A percentile compares a stretch with the other conserved stretches of the same genome.
Evolutionary conservation across 2,113 vertebrate genomes (phyloP).

Genomic region (Pterocles gutturalis): DNA sequence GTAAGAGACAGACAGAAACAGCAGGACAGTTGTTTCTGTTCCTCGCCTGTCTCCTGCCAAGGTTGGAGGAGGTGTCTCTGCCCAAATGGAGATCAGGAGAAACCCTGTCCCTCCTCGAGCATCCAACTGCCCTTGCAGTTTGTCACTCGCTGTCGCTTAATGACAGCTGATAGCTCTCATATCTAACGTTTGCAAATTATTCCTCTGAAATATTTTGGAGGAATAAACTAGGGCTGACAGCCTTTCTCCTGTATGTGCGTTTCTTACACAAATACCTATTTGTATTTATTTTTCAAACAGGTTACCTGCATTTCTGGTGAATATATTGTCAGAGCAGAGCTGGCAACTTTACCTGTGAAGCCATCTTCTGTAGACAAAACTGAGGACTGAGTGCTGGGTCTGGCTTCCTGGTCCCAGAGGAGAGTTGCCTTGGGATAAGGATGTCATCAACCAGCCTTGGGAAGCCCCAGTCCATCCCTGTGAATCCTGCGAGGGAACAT

Average conservation of each 20-base stretch:
- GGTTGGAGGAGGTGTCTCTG: not conserved
- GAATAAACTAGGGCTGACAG: not conserved
- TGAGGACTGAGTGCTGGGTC: not conserved
- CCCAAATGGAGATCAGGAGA: not conserved
- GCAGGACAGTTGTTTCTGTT: not conserved
- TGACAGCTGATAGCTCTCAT: not conserved
- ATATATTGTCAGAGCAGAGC: not conserved
- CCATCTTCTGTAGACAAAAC: not conserved
- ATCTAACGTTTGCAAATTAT: not conserved
- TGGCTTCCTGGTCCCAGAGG: not conserved
- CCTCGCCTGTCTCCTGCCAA: not conserved
- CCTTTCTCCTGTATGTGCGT: rapidly evolving
- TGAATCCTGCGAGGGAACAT: not conserved
- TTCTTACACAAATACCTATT: not conserved
- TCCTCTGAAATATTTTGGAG: not conserved
- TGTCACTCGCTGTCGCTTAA: not conserved
- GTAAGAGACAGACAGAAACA: not conserved
- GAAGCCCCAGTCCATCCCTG: not conserved
- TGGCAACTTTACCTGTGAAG: not conserved
- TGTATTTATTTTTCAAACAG: not conserved
- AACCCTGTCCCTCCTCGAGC: not conserved
- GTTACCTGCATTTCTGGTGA: not conserved
- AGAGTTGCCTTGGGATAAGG: not conserved
- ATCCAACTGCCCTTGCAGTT: not conserved
- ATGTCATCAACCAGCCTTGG: not conserved